Base-by-base conservation (phyloP, 1,140 invertebrate genomes). In the Hycleus cichorii region DNA sequence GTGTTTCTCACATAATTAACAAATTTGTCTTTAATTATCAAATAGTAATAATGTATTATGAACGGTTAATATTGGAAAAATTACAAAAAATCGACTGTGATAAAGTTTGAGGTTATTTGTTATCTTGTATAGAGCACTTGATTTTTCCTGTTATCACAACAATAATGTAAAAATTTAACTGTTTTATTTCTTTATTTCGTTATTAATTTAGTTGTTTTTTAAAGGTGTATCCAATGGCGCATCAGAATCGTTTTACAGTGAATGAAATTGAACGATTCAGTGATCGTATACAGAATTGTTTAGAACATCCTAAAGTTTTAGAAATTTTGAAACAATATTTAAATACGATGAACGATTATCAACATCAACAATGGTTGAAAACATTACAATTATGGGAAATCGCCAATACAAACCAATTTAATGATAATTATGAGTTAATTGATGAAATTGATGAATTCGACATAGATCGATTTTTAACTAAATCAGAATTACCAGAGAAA, bases 261-360 rank as follows among this genome's bases (percentile, higher is more conserved):
- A 45, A 43, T 7, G 39, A 47, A 40, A 48, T 56, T 10, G 54
- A 48, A 24, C 25, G 24, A 25, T 56, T 48, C 38, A 48, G 27
- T 26, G 55, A 49, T 57, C 39, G 18, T 6, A 57, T 49, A 40
- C 39, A 58, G 12, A 58, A 58, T 50, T 58, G 52, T 40, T 39
- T 55, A 9, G 11, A 47, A 3, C 32, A 55, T 39, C 3, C 7
- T 9, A 5, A 25, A 48, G 8, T 26, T 38, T 3, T 27, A 9
- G 10, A 8, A 27, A 25, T 48, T 6, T 11, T 26, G 27, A 32
- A 4, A 48, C n/a, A 32, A 32, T 48, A 48, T 48, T 4, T 47
- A 25, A 7, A 10, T 11, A 5, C 1, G 1, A 11, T 12, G n/a
- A 25, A 25, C 1, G 43, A 44, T 11, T 32, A 32, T 32, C 32